These are phyloP conservation scores for Diarsia rubi DNA, from an alignment of 2,888 invertebrate species.

Conservation along the genomic window DNA sequence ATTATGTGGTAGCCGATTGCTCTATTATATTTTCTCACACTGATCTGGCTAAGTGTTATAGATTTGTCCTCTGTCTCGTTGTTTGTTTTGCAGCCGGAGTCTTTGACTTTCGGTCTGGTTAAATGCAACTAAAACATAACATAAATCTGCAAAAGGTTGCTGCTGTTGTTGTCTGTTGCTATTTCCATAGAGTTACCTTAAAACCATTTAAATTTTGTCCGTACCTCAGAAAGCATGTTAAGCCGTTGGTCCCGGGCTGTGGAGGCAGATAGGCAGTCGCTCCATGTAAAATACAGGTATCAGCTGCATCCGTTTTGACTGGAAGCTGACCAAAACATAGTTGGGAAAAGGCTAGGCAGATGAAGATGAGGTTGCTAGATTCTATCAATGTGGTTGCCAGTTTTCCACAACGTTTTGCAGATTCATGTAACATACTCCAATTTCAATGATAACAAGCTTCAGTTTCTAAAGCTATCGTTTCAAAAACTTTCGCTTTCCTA, in stretches of 20 bases:
- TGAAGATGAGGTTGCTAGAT: not conserved
- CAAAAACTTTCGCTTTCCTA: constrained; percentile 31
- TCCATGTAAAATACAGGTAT: too few species aligned
- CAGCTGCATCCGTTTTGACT: too few species aligned
- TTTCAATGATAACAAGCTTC: constrained; percentile 6
- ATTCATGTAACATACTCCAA: not conserved
- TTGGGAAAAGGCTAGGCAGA: too few species aligned
- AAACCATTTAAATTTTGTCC: too few species aligned
- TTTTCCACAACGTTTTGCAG: not conserved
- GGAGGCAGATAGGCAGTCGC: too few species aligned
- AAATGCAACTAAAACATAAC: not conserved
- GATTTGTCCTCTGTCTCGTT: not conserved
- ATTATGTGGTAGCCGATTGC: not conserved
- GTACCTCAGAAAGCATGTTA: too few species aligned
- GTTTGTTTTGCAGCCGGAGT: not conserved
- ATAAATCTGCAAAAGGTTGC: not conserved
- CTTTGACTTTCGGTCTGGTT: not conserved
- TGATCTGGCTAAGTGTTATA: too few species aligned
- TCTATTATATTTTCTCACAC: not conserved
- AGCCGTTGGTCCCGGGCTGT: too few species aligned
- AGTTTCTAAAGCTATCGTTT: constrained; percentile 13
- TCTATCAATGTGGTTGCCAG: not conserved
- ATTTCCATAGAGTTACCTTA: not conserved
- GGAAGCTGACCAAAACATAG: too few species aligned
- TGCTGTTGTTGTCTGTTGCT: not conserved